Evolutionary conservation across 2,888 invertebrate species (phyloP).

Genomic region (Clusia tigrina): DNA sequence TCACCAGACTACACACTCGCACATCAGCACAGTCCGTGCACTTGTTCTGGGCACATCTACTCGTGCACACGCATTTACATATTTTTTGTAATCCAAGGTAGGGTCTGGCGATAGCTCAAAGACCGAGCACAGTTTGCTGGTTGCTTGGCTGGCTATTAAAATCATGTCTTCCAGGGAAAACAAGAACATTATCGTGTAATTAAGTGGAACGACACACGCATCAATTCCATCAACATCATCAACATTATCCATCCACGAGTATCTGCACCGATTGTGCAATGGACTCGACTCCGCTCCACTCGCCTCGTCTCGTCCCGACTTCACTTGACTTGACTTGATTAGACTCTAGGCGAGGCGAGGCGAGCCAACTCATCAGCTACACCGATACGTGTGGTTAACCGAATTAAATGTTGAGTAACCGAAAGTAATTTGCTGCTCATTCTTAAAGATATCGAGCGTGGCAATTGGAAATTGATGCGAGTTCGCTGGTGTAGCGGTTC

Average conservation of each 20-base stretch:
- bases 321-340: slow-evolving; percentile 22
- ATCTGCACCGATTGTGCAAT: slow-evolving; percentile 20
- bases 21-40: background rate
- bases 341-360: background rate
- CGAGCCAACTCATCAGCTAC: slow-evolving; percentile 1
- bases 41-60: background rate
- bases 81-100: background rate
- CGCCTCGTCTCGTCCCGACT: background rate
- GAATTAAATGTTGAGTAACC: slow-evolving; percentile 42
- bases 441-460: background rate
- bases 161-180: slow-evolving; percentile 33
- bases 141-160: background rate
- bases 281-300: slow-evolving; percentile 23
- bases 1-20: background rate
- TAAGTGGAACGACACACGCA: slow-evolving; percentile 54
- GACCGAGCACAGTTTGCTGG: slow-evolving; percentile 3
- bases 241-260: slow-evolving; percentile 20
- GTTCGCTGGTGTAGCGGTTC: background rate
- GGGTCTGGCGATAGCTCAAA: background rate
- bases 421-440: slow-evolving; percentile 38
- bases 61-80: background rate
- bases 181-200: slow-evolving; percentile 59
- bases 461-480: background rate
- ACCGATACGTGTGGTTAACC: slow-evolving; percentile 40
- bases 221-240: slow-evolving; percentile 35